Conservation (phyloP, 2,888 invertebrate species). For the Stenotaenia linearis region DNA sequence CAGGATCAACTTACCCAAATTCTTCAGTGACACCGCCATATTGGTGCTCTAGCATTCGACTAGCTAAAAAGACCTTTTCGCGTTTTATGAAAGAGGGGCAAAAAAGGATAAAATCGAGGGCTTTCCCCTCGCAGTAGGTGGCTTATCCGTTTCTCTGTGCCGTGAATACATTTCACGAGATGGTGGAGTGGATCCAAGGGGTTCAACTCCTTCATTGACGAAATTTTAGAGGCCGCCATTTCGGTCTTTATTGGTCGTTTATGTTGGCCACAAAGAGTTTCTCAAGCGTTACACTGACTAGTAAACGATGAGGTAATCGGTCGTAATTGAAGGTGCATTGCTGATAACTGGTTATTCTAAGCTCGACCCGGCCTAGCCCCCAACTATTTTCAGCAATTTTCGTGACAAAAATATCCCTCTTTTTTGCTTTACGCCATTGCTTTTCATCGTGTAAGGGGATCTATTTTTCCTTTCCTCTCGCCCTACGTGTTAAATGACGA, state of each 20-base stretch:
- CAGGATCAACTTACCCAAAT: conserved; percentile 15
- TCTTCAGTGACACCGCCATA: conserved; percentile 1
- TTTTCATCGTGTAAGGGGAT: not conserved
- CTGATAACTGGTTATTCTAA: conserved; percentile 30
- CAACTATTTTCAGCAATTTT: not conserved
- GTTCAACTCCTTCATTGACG: conserved; percentile 30
- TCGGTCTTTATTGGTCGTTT: conserved; percentile 32
- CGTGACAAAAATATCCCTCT: not conserved
- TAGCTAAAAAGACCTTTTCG: not conserved
- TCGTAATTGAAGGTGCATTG: conserved; percentile 31
- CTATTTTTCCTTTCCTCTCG: not conserved
- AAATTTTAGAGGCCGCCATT: conserved; percentile 33
- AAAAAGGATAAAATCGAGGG: not conserved
- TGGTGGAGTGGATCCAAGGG: conserved; percentile 13
- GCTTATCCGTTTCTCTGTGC: conserved; percentile 7
- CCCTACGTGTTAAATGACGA: conserved; percentile 12
- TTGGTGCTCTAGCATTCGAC: not conserved
- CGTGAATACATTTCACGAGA: not conserved
- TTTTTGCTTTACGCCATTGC: not conserved
- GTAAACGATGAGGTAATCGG: conserved; percentile 32
- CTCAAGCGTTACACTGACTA: conserved; percentile 31
- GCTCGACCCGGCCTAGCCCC: not conserved
- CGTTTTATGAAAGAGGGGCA: not conserved
- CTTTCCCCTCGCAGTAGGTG: conserved; percentile 11
- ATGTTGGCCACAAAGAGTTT: conserved; percentile 33